Conservation (phyloP, 2,888 invertebrate genomes). For the Agapostemon virescens region DNA sequence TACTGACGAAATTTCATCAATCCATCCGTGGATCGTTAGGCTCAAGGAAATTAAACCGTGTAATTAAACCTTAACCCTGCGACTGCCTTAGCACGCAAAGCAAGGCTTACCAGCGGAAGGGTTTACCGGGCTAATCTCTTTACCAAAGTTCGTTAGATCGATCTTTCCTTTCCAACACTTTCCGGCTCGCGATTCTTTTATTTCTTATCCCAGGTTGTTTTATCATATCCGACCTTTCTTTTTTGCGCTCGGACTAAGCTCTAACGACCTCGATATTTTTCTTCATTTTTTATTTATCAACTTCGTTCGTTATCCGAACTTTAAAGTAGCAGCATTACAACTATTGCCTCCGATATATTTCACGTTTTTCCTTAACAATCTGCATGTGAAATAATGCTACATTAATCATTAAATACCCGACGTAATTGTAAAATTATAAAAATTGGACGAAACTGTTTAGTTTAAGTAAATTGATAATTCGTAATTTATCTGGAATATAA, state of each 20-base stretch:
- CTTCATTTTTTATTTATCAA: slow-evolving; percentile 21
- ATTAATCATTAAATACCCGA: no score
- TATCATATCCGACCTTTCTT: slow-evolving; percentile 54
- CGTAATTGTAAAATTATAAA: not conserved
- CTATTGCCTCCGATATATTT: not conserved
- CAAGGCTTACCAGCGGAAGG: slow-evolving; percentile 49
- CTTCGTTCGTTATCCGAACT: slow-evolving; percentile 7
- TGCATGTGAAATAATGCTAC: not conserved
- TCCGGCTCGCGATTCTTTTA: slow-evolving; percentile 54
- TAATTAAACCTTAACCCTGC: slow-evolving; percentile 68
- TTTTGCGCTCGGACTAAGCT: slow-evolving; percentile 20
- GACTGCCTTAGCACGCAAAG: slow-evolving; percentile 49
- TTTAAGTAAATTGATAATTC: not conserved
- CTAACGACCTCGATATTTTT: not conserved
- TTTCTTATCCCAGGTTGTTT: slow-evolving; percentile 49
- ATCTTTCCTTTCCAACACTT: slow-evolving; percentile 61
- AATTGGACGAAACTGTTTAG: not conserved
- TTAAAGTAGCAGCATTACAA: not conserved
- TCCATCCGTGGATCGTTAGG: slow-evolving; percentile 60
- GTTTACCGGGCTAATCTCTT: slow-evolving; percentile 66
- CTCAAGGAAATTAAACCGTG: slow-evolving; percentile 64
- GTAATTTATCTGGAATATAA: not conserved
- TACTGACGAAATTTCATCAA: slow-evolving; percentile 59
- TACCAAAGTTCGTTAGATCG: slow-evolving; percentile 68
- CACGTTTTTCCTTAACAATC: not conserved